Conservation (phyloP, 2,797 vertebrate species). For the Triplophysa bombifrons region DNA sequence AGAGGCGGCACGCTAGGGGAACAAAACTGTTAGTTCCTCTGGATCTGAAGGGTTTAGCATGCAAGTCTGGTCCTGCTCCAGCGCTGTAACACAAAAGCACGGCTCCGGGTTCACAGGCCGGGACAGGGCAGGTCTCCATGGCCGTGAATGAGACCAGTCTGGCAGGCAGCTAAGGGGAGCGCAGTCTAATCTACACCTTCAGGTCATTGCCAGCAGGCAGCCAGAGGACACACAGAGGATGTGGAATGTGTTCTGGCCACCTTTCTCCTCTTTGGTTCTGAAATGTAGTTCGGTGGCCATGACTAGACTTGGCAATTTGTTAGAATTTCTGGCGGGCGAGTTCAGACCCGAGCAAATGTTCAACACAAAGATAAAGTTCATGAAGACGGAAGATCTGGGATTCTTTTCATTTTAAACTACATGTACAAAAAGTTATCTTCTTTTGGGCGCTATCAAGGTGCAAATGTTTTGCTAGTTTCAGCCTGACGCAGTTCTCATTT, state of each 20-base stretch:
- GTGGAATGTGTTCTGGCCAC: constrained; percentile 39
- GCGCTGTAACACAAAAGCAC: constrained; percentile 34
- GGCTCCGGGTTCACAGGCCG: constrained; percentile 29
- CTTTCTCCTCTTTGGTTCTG: constrained; percentile 2
- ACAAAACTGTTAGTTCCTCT: constrained; percentile 33
- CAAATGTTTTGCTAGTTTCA: too few relatives aligned
- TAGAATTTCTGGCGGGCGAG: constrained; percentile 22
- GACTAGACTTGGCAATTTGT: constrained; percentile 3
- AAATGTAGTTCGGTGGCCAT: constrained; percentile 15
- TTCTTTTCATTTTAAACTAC: neutral
- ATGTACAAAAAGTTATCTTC: too few relatives aligned
- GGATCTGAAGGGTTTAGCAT: constrained; percentile 47
- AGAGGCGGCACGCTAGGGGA: constrained; percentile 9
- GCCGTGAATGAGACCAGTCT: constrained; percentile 29
- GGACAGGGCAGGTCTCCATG: constrained; percentile 45
- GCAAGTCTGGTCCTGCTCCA: constrained; percentile 54
- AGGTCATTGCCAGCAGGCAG: constrained; percentile 52
- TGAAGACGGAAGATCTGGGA: neutral
- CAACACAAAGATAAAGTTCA: neutral
- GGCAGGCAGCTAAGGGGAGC: constrained; percentile 66
- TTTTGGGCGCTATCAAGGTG: too few relatives aligned
- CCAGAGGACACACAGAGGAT: constrained; percentile 46
- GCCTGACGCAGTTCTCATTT: too few relatives aligned
- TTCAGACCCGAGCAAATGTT: neutral
- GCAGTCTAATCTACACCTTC: constrained; percentile 70